These are phyloP conservation scores for Meiosimyza decipiens DNA, from an alignment of 2,888 invertebrate species.

Conservation along the genomic window DNA sequence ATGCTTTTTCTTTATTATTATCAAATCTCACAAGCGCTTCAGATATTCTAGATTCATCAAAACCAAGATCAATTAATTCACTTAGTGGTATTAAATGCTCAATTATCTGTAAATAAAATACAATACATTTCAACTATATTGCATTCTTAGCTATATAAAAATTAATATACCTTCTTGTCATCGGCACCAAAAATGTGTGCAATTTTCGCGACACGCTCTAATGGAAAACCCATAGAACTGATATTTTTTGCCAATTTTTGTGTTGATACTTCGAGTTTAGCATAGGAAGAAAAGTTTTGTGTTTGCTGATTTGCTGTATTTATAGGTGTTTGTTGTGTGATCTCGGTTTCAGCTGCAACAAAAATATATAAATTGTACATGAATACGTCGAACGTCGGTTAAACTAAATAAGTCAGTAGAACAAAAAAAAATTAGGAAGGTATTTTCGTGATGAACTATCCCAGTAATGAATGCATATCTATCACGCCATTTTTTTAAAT, in stretches of 20 bases:
- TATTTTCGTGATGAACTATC: too few species aligned
- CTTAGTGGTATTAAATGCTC: conserved; percentile 83
- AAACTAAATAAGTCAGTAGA: too few species aligned
- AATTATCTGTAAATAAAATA: conserved; percentile 72
- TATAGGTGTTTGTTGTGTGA: not conserved
- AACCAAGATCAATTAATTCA: conserved; percentile 85
- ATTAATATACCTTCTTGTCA: conserved; percentile 80
- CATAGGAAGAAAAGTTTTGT: conserved; percentile 41
- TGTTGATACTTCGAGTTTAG: conserved; percentile 63
- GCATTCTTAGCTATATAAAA: not conserved
- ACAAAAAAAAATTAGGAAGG: too few species aligned
- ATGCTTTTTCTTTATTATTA: conserved; percentile 86
- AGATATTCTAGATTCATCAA: conserved; percentile 80
- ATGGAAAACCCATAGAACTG: conserved; percentile 88
- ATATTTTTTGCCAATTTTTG: conserved; percentile 79
- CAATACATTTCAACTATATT: not conserved
- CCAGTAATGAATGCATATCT: too few species aligned
- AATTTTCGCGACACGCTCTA: conserved; percentile 83
- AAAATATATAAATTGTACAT: not conserved
- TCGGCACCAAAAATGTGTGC: conserved; percentile 81
- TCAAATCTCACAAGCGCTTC: conserved; percentile 80
- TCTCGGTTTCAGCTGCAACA: not conserved
- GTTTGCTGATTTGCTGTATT: conserved; percentile 1
- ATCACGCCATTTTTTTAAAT: too few species aligned
- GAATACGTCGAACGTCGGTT: not conserved